Conservation (phyloP, 2,888 invertebrate species). For the Pomacea canaliculata region DNA sequence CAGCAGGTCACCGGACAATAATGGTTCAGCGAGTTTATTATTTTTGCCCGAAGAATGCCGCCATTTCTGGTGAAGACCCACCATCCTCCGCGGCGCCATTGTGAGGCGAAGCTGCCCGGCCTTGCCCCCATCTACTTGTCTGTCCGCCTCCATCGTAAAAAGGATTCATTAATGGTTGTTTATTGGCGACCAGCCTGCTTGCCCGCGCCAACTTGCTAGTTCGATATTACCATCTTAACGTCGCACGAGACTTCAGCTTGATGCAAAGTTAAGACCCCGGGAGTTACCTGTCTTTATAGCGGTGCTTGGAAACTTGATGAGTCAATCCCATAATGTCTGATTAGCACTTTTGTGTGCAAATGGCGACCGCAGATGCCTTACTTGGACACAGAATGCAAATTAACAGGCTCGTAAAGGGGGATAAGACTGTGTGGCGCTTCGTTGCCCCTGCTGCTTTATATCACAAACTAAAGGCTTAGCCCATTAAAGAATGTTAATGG, state of each 20-base stretch:
- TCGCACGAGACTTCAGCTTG: slow-evolving; percentile 2
- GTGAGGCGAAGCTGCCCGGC: background rate
- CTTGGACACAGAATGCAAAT: slow-evolving; percentile 6
- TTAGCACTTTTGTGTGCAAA: slow-evolving; percentile 13
- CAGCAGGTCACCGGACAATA: slow-evolving; percentile 8
- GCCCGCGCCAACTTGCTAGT: background rate
- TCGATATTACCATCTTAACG: slow-evolving; percentile 5
- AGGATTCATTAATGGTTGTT: slow-evolving; percentile 6
- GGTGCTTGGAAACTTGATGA: slow-evolving; percentile 1
- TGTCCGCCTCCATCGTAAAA: background rate
- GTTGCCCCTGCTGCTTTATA: no score
- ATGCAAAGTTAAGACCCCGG: slow-evolving; percentile 12
- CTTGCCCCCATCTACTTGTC: slow-evolving; percentile 6
- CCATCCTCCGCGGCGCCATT: background rate
- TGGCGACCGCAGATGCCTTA: slow-evolving; percentile 5
- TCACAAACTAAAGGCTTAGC: no score
- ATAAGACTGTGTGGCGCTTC: background rate
- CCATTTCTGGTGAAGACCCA: background rate
- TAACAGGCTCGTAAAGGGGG: background rate
- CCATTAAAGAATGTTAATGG: no score
- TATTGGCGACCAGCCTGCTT: background rate
- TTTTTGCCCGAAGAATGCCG: background rate
- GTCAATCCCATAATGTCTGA: slow-evolving; percentile 14
- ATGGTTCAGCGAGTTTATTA: background rate
- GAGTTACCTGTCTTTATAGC: background rate